Percentiles rank a stretch among this genome's conserved stretches.
phyloP scores from a whole-genome alignment of 2,113 vertebrate genomes.

The Barbus barbus region DNA sequence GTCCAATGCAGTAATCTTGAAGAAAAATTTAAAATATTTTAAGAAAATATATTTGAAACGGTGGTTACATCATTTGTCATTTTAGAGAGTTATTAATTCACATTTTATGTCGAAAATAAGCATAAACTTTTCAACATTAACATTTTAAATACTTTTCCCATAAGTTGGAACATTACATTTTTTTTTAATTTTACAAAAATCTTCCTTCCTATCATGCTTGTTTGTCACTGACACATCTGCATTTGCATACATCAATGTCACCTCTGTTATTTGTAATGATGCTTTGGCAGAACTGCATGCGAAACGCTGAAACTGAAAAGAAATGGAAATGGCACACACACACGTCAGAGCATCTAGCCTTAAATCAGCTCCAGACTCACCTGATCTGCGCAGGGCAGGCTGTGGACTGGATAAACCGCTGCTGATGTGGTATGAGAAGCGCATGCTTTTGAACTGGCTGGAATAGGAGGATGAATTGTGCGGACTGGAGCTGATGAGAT shows the following conservation, averaged over 20 bases:
- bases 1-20: background rate
- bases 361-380: constrained; percentile 55
- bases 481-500: constrained; percentile 58
- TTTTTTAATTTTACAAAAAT: background rate
- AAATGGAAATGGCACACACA: no score
- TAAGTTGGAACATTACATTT: background rate
- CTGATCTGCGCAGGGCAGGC: constrained; percentile 64
- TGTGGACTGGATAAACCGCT: constrained; percentile 54
- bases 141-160: background rate
- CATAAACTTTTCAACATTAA: background rate
- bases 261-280: background rate
- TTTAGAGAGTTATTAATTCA: background rate
- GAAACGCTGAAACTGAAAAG: background rate
- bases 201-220: background rate
- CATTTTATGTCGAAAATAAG: background rate
- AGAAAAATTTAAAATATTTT: background rate
- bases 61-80: no score
- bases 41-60: background rate
- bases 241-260: background rate
- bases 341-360: background rate
- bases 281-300: background rate
- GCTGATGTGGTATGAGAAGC: constrained; percentile 76
- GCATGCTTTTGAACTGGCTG: constrained; percentile 73
- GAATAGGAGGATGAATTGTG: constrained; percentile 65
- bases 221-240: background rate